Conservation (phyloP, 2,888 invertebrate genomes). For the Caenorhabditis parvicauda region DNA sequence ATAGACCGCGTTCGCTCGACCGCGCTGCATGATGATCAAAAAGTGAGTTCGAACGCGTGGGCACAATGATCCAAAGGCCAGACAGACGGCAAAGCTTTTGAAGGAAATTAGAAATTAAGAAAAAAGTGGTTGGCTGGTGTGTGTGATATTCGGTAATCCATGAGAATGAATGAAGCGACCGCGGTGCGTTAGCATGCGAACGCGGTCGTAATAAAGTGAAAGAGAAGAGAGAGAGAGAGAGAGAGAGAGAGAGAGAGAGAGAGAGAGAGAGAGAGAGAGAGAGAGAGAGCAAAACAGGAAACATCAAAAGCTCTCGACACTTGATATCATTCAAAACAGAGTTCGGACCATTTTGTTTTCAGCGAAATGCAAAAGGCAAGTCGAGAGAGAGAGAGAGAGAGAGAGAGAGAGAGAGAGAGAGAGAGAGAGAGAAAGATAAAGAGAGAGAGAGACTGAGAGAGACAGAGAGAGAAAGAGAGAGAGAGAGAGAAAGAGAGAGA, state of each 20-base stretch:
- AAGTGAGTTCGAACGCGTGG: no score
- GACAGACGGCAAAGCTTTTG: no score
- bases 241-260: slow-evolving; percentile 6
- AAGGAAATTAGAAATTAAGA: no score
- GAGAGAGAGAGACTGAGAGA: slow-evolving; percentile 1
- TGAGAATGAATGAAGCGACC: no score
- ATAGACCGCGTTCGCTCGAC: no score
- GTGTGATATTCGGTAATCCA: no score
- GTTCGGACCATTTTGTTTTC: slow-evolving; percentile 7
- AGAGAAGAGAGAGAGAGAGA: slow-evolving; percentile 17
- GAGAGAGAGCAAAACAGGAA: slow-evolving; percentile 11
- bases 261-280: slow-evolving; percentile 8
- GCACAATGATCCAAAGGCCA: no score
- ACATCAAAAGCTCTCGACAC: background rate
- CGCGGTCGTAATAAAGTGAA: no score
- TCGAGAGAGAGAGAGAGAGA: slow-evolving; percentile 3
- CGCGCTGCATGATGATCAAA: no score
- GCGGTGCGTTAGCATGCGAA: no score
- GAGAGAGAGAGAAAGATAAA: background rate
- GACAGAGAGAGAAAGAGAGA: slow-evolving; percentile 4
- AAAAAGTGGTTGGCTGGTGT: no score
- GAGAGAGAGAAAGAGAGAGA: background rate
- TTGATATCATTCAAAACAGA: background rate
- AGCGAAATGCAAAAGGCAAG: slow-evolving; percentile 4
- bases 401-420: background rate